Percentiles rank a stretch among this genome's conserved stretches.
These are phyloP conservation scores for Anoura caudifer DNA, from an alignment of 2,113 vertebrate genomes.

Conservation along the genomic window DNA sequence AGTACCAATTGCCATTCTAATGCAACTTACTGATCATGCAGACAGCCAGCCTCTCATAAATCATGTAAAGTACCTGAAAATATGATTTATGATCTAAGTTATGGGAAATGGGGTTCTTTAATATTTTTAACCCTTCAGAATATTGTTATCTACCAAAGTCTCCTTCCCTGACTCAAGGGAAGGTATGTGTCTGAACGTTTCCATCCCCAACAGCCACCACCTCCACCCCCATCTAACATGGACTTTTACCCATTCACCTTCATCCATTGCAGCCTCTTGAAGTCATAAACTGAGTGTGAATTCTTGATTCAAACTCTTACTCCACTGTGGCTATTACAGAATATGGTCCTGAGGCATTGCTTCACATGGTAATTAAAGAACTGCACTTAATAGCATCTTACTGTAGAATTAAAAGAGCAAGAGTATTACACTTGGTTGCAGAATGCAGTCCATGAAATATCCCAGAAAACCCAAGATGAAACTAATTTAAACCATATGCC, in stretches of 20 bases:
- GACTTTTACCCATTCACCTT: neutral
- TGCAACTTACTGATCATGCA: constrained; percentile 72
- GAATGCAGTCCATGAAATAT: constrained; percentile 58
- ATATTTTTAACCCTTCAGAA: constrained; percentile 72
- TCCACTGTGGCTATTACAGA: neutral
- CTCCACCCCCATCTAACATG: neutral
- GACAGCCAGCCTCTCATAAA: constrained; percentile 74
- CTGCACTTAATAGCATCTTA: constrained; percentile 45
- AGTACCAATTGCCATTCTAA: constrained; percentile 70
- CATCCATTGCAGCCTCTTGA: neutral
- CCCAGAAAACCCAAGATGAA: constrained; percentile 71
- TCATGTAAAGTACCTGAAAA: constrained; percentile 77
- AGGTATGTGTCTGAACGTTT: neutral
- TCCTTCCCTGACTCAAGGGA: neutral
- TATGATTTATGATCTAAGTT: constrained; percentile 76
- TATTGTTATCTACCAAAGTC: constrained; percentile 36
- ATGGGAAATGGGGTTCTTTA: constrained; percentile 72
- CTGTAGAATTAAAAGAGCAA: constrained; percentile 59
- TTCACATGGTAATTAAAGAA: constrained; percentile 54
- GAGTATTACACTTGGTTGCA: constrained; percentile 40
- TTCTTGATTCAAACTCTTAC: constrained; percentile 53
- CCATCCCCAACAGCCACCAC: neutral
- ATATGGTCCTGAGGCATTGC: constrained; percentile 40
- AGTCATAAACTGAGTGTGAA: constrained; percentile 7
- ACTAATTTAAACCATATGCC: constrained; percentile 70